Conservation (phyloP, 2,113 vertebrate genomes). For the Oncorhynchus clarkii region DNA sequence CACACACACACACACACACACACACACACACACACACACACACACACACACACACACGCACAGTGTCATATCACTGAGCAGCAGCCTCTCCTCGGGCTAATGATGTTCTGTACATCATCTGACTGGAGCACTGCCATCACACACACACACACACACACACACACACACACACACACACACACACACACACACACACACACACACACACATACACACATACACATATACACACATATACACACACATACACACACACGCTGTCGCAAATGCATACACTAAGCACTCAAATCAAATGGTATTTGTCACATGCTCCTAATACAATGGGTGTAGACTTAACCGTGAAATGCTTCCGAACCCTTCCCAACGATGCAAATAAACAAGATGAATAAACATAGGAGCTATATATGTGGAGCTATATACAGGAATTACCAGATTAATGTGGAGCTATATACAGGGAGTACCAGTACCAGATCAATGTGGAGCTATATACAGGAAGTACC, state of each 20-base stretch:
- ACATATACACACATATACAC: neutral
- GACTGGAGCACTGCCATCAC: constrained; percentile 35
- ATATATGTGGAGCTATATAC: too few species aligned
- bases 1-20: constrained; percentile 2
- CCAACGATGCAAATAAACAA: neutral
- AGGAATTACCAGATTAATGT: too few species aligned
- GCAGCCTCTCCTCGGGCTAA: constrained; percentile 47
- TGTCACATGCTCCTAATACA: too few species aligned
- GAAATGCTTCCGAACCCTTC: neutral
- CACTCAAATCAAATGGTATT: neutral
- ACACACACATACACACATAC: neutral
- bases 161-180: constrained; percentile 16
- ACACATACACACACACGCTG: neutral
- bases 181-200: neutral
- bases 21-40: too few species aligned
- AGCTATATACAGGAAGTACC: too few species aligned
- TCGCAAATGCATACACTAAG: neutral
- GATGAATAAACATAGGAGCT: neutral
- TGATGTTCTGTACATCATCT: constrained; percentile 35
- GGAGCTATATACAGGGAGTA: too few species aligned
- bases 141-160: constrained; percentile 27
- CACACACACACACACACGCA: neutral
- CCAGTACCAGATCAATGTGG: too few species aligned
- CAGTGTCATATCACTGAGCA: constrained; percentile 38
- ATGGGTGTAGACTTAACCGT: too few species aligned